Percentiles rank a stretch among this genome's conserved stretches.
These are phyloP conservation scores for Sebastolobus altivelis DNA, from an alignment of 2,797 vertebrate species.

Conservation along the genomic window DNA sequence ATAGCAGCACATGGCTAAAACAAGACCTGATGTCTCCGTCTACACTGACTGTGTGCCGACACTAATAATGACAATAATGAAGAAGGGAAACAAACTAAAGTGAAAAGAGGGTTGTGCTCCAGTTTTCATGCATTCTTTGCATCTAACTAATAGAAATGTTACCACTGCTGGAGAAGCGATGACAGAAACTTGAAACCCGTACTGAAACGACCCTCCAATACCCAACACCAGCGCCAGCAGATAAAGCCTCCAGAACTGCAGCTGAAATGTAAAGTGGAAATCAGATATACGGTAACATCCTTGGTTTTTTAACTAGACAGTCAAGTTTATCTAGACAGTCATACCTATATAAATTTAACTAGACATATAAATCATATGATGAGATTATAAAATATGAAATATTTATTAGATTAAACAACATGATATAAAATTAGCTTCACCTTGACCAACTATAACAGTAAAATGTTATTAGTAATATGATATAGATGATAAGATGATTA, in stretches of 20 bases:
- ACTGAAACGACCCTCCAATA: slow-evolving; percentile 85
- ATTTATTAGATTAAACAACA: neutral
- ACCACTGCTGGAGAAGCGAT: slow-evolving; percentile 86
- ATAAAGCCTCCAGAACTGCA: slow-evolving; percentile 83
- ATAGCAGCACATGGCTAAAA: neutral
- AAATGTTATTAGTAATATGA: neutral
- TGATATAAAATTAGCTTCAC: neutral
- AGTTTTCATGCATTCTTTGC: neutral
- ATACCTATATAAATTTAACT: neutral
- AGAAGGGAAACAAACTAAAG: neutral
- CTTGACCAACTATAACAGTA: neutral
- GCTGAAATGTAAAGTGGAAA: slow-evolving; percentile 54
- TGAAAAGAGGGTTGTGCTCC: neutral
- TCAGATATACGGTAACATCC: neutral
- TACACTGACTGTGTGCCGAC: neutral
- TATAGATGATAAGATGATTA: neutral
- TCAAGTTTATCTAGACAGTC: neutral
- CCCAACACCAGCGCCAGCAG: slow-evolving; percentile 83
- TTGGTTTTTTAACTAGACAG: neutral
- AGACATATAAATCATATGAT: neutral
- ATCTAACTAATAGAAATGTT: slow-evolving; percentile 35
- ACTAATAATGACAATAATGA: neutral
- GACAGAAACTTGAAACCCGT: slow-evolving; percentile 86
- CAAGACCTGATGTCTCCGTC: neutral
- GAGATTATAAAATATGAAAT: neutral